These are phyloP conservation scores for Tamias sibiricus DNA, from an alignment of 2,113 vertebrate species.

Conservation along the genomic window DNA sequence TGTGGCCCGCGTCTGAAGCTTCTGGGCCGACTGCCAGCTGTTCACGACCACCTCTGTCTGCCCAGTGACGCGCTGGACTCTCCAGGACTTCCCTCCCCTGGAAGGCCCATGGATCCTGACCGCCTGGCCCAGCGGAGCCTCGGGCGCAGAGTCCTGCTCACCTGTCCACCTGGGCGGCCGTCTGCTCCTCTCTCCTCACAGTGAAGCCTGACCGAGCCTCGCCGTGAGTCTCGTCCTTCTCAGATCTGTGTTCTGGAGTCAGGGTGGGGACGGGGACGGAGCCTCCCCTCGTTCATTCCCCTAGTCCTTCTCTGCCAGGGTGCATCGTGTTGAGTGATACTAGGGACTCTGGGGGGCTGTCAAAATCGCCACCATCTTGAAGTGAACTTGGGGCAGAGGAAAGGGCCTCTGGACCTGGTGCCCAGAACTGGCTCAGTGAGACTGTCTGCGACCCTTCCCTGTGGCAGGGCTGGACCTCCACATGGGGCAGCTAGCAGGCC, in stretches of 20 bases:
- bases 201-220: not conserved
- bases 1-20: accelerated
- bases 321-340: not conserved
- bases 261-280: not conserved
- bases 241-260: not conserved
- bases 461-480: accelerated
- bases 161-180: accelerated
- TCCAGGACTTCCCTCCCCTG: not conserved
- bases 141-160: accelerated
- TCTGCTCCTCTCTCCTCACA: accelerated
- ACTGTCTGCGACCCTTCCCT: accelerated
- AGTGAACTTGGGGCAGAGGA: not conserved
- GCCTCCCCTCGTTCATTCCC: no score
- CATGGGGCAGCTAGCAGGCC: accelerated
- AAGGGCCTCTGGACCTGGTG: not conserved
- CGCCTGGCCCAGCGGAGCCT: not conserved
- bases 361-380: not conserved
- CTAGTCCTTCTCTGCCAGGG: not conserved
- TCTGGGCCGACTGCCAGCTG: not conserved
- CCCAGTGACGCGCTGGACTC: accelerated
- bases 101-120: accelerated
- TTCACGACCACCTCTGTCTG: not conserved
- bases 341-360: not conserved
- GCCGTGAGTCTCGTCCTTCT: no score
- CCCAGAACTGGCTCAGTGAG: not conserved